Conservation (phyloP, 2,113 vertebrate species). For the Willisornis vidua region DNA sequence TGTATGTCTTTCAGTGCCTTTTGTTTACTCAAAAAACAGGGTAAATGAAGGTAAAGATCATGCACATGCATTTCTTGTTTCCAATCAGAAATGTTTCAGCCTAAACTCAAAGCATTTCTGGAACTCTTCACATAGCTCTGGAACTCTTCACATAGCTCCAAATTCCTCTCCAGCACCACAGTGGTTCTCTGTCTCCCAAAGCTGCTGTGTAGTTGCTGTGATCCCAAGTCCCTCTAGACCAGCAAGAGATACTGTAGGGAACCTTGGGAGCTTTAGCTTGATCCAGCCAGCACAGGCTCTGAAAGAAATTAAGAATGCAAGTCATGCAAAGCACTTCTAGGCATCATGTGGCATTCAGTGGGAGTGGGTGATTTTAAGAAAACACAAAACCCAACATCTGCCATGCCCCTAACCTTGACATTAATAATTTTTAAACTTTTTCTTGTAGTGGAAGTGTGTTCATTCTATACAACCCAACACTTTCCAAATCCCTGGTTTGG, state of each 20-base stretch:
- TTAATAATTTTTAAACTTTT: not conserved
- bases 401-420: not conserved
- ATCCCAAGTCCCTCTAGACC: not conserved
- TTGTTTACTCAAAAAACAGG: not conserved
- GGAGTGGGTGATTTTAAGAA: not conserved
- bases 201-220: not conserved
- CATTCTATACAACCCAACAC: not conserved
- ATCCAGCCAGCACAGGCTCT: not conserved
- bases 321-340: not conserved
- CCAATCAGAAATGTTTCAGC: not conserved
- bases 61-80: not conserved
- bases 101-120: not conserved
- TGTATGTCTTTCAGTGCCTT: not conserved
- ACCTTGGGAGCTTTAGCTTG: not conserved
- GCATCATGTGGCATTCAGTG: not conserved
- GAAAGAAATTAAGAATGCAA: not conserved
- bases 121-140: accelerated
- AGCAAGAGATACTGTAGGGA: not conserved
- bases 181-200: not conserved
- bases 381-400: not conserved
- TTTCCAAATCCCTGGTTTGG: not conserved
- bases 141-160: not conserved
- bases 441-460: not conserved
- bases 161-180: not conserved
- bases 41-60: not conserved